Conservation (phyloP, 2,888 invertebrate genomes). For the Dendrolimus houi region DNA sequence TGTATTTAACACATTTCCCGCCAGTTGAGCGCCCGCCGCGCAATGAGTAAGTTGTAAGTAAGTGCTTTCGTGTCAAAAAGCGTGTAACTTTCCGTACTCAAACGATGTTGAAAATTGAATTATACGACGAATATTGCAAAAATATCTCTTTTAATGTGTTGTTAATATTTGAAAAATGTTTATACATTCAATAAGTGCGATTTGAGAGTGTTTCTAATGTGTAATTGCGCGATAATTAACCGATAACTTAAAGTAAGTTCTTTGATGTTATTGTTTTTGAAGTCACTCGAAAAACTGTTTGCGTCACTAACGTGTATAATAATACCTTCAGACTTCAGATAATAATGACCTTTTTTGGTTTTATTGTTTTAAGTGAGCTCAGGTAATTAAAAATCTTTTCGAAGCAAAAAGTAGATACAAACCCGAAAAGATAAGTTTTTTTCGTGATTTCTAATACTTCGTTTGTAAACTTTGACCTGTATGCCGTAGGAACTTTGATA, state of each 20-base stretch:
- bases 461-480: too few relatives aligned
- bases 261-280: neutral
- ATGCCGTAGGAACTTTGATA: too few relatives aligned
- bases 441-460: too few relatives aligned
- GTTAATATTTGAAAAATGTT: slow-evolving; percentile 9
- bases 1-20: slow-evolving; percentile 6
- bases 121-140: slow-evolving; percentile 23
- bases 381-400: neutral
- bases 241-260: neutral
- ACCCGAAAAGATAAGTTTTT: too few relatives aligned
- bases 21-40: slow-evolving; percentile 53
- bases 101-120: slow-evolving; percentile 4
- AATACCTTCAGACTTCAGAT: neutral
- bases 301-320: neutral
- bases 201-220: neutral
- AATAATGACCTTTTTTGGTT: neutral
- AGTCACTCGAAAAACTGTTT: neutral
- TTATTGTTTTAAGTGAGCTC: neutral
- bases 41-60: slow-evolving; percentile 25
- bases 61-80: slow-evolving; percentile 48
- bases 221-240: neutral
- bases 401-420: too few relatives aligned
- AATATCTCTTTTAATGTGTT: slow-evolving; percentile 9
- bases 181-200: neutral
- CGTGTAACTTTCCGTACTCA: slow-evolving; percentile 30